phyloP scores from a whole-genome alignment of 2,888 invertebrate genomes.

The Arge pagana region DNA sequence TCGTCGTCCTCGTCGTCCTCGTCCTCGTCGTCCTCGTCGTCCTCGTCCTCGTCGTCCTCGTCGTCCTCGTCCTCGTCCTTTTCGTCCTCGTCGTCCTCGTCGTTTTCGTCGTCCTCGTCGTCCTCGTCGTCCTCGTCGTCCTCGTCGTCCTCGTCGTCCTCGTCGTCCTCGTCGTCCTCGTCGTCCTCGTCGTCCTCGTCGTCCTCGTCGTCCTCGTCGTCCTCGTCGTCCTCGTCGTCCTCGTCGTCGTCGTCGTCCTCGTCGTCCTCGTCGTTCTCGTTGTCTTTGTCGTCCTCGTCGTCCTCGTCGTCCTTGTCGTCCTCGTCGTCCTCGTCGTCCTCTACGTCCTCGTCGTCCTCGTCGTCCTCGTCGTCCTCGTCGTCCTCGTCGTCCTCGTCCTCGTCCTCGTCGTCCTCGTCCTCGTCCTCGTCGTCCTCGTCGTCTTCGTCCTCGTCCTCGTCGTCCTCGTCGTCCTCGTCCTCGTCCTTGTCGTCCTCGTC shows the following conservation, averaged over 20 bases:
- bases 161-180: background rate
- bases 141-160: background rate
- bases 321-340: too few relatives aligned
- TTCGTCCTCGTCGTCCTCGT: too few relatives aligned
- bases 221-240: background rate
- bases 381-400: background rate
- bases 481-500: too few relatives aligned
- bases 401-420: background rate
- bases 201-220: background rate
- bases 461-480: too few relatives aligned
- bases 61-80: background rate
- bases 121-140: background rate
- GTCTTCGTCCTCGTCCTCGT: too few relatives aligned
- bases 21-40: slow-evolving; percentile 1
- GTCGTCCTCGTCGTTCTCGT: too few relatives aligned
- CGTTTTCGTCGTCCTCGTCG: too few relatives aligned
- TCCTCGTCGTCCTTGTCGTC: too few relatives aligned
- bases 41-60: background rate
- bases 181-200: background rate
- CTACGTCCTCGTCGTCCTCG: too few relatives aligned
- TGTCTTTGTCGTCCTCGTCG: too few relatives aligned
- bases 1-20: slow-evolving; percentile 4
- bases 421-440: background rate
- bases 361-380: background rate
- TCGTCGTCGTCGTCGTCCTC: background rate